Evolutionary conservation across 92 coral and sea anemone genomes (phyloP).

Genomic region (Montipora capitata): DNA sequence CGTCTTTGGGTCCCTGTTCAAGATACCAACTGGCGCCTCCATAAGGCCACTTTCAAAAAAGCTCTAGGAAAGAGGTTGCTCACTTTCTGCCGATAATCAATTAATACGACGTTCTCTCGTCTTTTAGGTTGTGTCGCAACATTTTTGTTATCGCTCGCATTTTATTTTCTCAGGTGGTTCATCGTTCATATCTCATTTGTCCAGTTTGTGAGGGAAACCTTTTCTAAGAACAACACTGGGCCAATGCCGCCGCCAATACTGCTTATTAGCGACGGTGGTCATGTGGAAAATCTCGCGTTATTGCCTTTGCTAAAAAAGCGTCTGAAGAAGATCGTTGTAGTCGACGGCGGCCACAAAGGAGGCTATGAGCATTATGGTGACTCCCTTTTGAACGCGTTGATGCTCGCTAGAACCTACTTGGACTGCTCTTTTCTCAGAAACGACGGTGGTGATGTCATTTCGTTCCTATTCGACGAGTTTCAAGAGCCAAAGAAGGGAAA

Average conservation of each 20-base stretch:
- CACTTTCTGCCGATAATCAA: no score
- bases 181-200: no score
- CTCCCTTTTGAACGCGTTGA: conserved; percentile 58
- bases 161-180: no score
- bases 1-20: no score
- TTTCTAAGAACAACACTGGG: no score
- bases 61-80: no score
- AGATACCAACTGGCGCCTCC: no score
- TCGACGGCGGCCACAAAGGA: conserved; percentile 59
- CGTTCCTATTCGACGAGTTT: conserved; percentile 35
- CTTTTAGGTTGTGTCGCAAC: no score
- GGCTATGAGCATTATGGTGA: conserved; percentile 59
- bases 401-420: conserved; percentile 66
- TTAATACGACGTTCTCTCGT: no score
- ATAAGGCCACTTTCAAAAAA: no score
- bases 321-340: conserved; percentile 61
- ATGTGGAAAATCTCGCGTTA: conserved; percentile 81
- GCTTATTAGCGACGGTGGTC: conserved; percentile 85
- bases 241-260: conserved; percentile 64
- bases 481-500: not conserved
- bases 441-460: conserved; percentile 44
- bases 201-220: no score
- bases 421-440: conserved; percentile 57
- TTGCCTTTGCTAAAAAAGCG: conserved; percentile 72
- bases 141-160: no score